Base-by-base conservation (phyloP, 1,140 invertebrate species). In the Dendroctonus ponderosae region DNA sequence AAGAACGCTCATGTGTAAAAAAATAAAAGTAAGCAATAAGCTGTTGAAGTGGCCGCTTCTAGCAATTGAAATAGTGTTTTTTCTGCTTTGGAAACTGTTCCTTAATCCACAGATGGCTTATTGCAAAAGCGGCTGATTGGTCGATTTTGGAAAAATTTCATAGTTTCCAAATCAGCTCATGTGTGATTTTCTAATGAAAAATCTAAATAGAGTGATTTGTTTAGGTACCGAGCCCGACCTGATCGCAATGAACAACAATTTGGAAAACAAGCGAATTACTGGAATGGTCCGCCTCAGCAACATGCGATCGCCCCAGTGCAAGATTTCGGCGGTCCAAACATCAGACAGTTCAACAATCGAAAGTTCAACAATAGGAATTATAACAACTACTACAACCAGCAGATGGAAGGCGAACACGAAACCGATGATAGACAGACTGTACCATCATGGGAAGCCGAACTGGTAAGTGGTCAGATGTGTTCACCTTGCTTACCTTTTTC, bases 341-440 rank as follows among this genome's bases (percentile, higher is more conserved):
- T 84, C 50, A 86, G 86, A 75, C 71, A 85, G 69, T 84, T 85
- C 69, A 85, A 84, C 61, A 81, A 85, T 70, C 86, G 85, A 75
- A 53, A 59, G 12, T 66, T 66, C 41, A 66, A 51, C 41, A 59
- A 59, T 26, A 50, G 50, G 39, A 40, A 15, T 48, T 67, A 57
- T 14, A 66, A 70, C 37, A 64, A 66, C 44, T 57, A 68, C 8
- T 71, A 73, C 26, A 75, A 68, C 37, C 72, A 74, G 58, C 71
- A 77, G 14, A 74, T 73, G 43, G 70, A 75, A 7, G 84, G 26
- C 88, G 88, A 74, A 85, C 85, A 50, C 5, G 53, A 58, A 52
- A 57, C 49, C 41, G 64, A 26, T 26, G 41, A 46, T 11, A 26
- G 52, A 8, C 7, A 50, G 6, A 38, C 15, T 42, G 11, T 7